Evolutionary conservation across 37 sponge, comb jelly and placozoan genomes (phyloP).

Genomic region (Halisarca cf. caerulea): DNA sequence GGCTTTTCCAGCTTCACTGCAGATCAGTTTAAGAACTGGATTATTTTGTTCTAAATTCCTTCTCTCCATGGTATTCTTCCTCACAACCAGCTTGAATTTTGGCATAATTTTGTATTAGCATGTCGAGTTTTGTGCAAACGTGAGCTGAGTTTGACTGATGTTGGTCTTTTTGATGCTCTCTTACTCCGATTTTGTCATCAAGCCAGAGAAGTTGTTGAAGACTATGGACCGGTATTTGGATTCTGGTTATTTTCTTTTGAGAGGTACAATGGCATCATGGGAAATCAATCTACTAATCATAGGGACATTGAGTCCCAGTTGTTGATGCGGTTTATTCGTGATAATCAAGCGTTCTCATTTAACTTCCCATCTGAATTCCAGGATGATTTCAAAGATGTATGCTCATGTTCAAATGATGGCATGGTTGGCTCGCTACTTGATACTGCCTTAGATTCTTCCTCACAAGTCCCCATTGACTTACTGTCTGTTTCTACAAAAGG

Average conservation of each 20-base stretch:
- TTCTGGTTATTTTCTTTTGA: no score
- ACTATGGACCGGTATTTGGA: no score
- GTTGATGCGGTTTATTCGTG: no score
- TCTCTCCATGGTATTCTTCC: neutral
- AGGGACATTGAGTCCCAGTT: no score
- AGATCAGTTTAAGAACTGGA: slow-evolving; percentile 20
- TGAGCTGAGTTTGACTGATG: neutral
- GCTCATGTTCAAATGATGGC: neutral
- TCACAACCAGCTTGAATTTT: slow-evolving; percentile 21
- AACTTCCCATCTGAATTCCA: neutral
- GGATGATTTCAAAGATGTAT: slow-evolving; percentile 1
- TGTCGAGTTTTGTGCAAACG: slow-evolving; percentile 31
- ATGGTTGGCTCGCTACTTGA: neutral
- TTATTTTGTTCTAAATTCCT: slow-evolving; percentile 3
- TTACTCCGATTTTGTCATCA: neutral
- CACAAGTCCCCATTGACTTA: no score
- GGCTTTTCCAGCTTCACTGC: slow-evolving; percentile 11
- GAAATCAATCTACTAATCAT: no score
- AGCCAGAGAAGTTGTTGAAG: neutral
- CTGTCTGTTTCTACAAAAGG: no score
- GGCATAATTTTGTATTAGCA: slow-evolving; percentile 57
- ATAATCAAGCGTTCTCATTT: no score
- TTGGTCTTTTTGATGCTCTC: neutral
- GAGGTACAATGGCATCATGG: no score
- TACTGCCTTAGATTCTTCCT: no score